phyloP scores from a whole-genome alignment of 2,113 vertebrate genomes.

The Conger conger region DNA sequence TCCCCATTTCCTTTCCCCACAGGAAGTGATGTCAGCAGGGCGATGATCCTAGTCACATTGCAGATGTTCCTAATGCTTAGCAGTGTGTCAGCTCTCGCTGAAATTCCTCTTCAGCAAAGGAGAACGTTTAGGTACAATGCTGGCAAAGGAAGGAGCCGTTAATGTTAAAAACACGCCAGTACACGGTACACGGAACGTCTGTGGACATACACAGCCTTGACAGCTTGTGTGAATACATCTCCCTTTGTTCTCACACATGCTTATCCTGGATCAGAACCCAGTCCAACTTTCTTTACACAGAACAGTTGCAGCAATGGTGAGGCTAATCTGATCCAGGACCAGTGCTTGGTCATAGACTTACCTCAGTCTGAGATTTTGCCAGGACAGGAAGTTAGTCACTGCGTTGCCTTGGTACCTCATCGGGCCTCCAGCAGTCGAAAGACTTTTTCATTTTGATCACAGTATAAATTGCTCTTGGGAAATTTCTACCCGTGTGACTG shows the following conservation, averaged over 20 bases:
- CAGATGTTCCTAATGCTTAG: neutral
- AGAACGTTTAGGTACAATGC: neutral
- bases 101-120: neutral
- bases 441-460: neutral
- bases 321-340: neutral
- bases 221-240: neutral
- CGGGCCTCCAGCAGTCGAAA: neutral
- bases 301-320: neutral
- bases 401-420: neutral
- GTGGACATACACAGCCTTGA: neutral
- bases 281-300: neutral
- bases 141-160: neutral
- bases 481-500: neutral
- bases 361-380: neutral
- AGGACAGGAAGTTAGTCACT: neutral
- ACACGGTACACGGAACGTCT: neutral
- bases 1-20: conserved; percentile 16
- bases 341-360: neutral
- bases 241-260: neutral
- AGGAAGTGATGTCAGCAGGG: conserved; percentile 12
- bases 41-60: conserved; percentile 28
- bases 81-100: neutral
- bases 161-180: neutral
- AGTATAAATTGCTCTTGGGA: neutral
- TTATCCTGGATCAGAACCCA: neutral